Conservation (phyloP, 2,797 vertebrate species). For the Bryconaethiops microstoma region DNA sequence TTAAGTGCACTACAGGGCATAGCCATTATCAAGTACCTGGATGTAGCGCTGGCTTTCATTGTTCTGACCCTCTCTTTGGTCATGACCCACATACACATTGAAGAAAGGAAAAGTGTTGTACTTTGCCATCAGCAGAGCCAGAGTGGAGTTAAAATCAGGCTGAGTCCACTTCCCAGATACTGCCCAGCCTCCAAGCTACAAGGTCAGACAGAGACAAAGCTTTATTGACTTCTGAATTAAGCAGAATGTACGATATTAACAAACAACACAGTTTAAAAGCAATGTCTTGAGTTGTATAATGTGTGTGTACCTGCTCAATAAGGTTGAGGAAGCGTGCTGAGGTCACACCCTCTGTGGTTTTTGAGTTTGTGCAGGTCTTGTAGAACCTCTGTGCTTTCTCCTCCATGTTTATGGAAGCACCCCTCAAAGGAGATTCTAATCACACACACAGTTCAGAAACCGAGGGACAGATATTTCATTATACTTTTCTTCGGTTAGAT, state of each 20-base stretch:
- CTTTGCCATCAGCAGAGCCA: slow-evolving; percentile 85
- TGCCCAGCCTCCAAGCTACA: slow-evolving; percentile 87
- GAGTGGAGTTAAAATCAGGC: slow-evolving; percentile 86
- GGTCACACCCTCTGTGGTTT: slow-evolving; percentile 77
- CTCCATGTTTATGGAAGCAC: slow-evolving; percentile 60
- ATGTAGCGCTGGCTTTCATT: slow-evolving; percentile 68
- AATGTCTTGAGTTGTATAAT: not conserved
- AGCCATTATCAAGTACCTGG: slow-evolving; percentile 55
- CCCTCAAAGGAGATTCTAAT: slow-evolving; percentile 52
- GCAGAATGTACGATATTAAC: not conserved
- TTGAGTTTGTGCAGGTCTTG: slow-evolving; percentile 83
- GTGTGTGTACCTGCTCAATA: slow-evolving; percentile 79
- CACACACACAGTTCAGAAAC: slow-evolving; percentile 42
- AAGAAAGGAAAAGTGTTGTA: slow-evolving; percentile 93
- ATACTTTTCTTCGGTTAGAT: not conserved
- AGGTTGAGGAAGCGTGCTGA: slow-evolving; percentile 79
- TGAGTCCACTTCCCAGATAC: slow-evolving; percentile 75
- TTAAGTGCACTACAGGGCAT: not conserved
- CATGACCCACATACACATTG: slow-evolving; percentile 80
- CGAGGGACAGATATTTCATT: not conserved
- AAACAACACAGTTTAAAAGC: not conserved
- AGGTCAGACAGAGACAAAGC: slow-evolving; percentile 27
- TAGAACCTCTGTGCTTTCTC: slow-evolving; percentile 86
- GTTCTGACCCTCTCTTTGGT: slow-evolving; percentile 66
- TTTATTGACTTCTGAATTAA: not conserved